Evolutionary conservation across 2,797 vertebrate genomes (phyloP).

Genomic region (Rhinogobio ventralis): DNA sequence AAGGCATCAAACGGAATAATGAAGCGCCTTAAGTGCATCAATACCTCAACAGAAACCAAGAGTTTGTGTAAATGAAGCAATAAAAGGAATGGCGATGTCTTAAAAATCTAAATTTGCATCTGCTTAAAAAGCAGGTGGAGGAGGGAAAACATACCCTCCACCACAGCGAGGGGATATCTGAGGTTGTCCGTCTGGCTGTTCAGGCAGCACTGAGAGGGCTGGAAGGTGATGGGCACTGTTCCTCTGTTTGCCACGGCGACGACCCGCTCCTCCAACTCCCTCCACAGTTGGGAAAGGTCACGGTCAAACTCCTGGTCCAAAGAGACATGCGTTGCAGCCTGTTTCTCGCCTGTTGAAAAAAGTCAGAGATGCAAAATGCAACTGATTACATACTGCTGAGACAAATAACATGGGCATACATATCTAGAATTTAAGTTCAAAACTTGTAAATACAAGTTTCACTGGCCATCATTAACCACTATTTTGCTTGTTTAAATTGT

Average conservation of each 20-base stretch:
- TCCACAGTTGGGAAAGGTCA: conserved; percentile 89
- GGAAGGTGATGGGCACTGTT: conserved; percentile 81
- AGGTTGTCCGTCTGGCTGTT: conserved; percentile 93
- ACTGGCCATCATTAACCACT: background rate
- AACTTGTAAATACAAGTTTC: background rate
- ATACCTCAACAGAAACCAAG: background rate
- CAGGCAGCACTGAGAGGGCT: conserved; percentile 91
- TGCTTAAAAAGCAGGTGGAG: background rate
- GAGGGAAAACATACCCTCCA: conserved; percentile 81
- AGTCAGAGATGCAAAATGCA: background rate
- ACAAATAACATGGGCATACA: background rate
- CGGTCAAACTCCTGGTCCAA: conserved; percentile 95
- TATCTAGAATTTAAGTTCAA: background rate
- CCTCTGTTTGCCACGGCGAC: conserved; percentile 86
- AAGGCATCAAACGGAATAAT: background rate
- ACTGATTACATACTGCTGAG: background rate
- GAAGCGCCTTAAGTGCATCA: background rate
- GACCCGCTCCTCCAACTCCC: conserved; percentile 90
- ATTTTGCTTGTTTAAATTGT: background rate
- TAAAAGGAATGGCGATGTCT: background rate
- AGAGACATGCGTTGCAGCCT: conserved; percentile 94
- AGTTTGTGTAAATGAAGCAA: background rate
- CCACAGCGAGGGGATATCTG: conserved; percentile 87
- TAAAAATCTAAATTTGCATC: background rate
- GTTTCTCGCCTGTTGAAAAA: conserved; percentile 87